A percentile compares a stretch with the other conserved stretches of the same genome.
Evolutionary conservation across 2,797 vertebrate genomes (phyloP).

Genomic region (Sebastes trivittatus): DNA sequence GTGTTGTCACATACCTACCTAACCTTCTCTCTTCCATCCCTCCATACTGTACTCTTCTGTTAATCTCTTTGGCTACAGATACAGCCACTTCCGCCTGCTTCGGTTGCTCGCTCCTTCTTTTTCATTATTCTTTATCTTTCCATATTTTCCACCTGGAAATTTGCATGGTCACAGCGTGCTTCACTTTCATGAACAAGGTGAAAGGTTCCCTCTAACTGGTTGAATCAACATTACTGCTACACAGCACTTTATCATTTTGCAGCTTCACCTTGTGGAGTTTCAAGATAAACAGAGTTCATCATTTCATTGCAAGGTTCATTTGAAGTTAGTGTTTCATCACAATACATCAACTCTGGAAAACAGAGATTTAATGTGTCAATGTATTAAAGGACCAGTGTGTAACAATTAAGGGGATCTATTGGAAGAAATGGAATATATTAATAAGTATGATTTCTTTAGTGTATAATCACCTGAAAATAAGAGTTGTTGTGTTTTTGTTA

Average conservation of each 20-base stretch:
- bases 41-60: background rate
- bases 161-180: background rate
- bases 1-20: constrained; percentile 43
- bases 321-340: background rate
- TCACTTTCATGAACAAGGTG: background rate
- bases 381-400: too few relatives aligned
- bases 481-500: too few relatives aligned
- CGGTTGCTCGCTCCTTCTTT: background rate
- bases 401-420: too few relatives aligned
- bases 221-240: background rate
- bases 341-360: background rate
- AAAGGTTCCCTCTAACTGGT: background rate
- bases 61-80: constrained; percentile 51
- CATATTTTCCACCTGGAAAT: constrained; percentile 22
- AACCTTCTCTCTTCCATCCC: constrained; percentile 32
- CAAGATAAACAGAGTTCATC: background rate
- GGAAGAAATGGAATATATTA: too few relatives aligned
- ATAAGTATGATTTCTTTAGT: too few relatives aligned
- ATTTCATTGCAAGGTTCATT: background rate
- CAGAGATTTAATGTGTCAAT: background rate
- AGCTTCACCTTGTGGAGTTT: background rate
- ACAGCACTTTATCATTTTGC: background rate
- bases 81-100: constrained; percentile 16
- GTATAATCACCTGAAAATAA: too few relatives aligned
- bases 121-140: constrained; percentile 31